A percentile compares a stretch with the other conserved stretches of the same genome.
Conservation (phyloP, 2,797 vertebrate genomes). For the Streptopelia turtur region DNA sequence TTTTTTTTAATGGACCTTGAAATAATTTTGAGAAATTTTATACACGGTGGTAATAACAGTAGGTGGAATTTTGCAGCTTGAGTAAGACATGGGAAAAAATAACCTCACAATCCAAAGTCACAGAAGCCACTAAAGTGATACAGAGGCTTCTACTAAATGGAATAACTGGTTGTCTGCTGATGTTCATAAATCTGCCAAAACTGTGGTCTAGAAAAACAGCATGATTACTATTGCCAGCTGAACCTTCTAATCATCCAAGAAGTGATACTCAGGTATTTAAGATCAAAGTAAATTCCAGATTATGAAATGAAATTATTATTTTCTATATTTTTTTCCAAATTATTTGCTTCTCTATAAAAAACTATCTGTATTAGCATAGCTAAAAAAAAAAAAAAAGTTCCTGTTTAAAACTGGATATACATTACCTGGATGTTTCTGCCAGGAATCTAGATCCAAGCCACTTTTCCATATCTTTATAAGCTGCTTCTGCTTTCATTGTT, state of each 20-base stretch:
- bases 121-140: not conserved
- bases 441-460: constrained; percentile 82
- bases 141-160: not conserved
- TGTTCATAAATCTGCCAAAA: not conserved
- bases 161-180: not conserved
- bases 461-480: constrained; percentile 83
- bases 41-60: not conserved
- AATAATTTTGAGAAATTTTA: not conserved
- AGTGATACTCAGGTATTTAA: not conserved
- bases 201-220: not conserved
- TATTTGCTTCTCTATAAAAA: not conserved
- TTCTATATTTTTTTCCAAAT: not conserved
- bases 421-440: constrained; percentile 88
- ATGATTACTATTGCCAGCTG: not conserved
- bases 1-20: not conserved
- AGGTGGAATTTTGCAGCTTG: not conserved
- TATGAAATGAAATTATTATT: not conserved
- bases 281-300: not conserved
- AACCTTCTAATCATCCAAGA: not conserved
- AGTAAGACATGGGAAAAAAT: not conserved
- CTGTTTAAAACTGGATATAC: not conserved
- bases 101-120: not conserved
- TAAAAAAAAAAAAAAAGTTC: not conserved
- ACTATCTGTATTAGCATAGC: not conserved
- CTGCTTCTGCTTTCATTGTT: constrained; percentile 75